These are phyloP conservation scores for Cosmopolites sordidus DNA, from an alignment of 2,888 invertebrate genomes.

Conservation along the genomic window DNA sequence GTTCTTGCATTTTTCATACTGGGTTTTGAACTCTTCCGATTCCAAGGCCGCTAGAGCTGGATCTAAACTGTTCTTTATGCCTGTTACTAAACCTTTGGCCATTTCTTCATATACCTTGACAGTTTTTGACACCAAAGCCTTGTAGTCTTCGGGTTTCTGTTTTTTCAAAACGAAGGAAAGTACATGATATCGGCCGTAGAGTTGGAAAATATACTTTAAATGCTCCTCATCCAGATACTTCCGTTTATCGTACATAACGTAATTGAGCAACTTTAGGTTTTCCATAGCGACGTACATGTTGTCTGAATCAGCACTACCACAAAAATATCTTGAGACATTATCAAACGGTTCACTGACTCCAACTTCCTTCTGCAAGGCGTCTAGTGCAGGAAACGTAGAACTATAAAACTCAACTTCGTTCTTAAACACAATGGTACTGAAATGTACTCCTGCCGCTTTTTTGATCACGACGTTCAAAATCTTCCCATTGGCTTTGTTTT, in stretches of 20 bases:
- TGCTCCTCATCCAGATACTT: slow-evolving; percentile 13
- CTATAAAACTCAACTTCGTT: slow-evolving; percentile 18
- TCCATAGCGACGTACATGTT: slow-evolving; percentile 14
- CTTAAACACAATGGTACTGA: background rate
- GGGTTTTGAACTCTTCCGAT: background rate
- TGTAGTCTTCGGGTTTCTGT: slow-evolving; percentile 1
- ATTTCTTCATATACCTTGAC: background rate
- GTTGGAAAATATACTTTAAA: slow-evolving; percentile 11
- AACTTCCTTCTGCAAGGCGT: background rate
- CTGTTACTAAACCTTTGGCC: background rate
- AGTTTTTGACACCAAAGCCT: background rate
- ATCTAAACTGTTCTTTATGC: background rate
- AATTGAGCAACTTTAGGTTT: slow-evolving; percentile 6
- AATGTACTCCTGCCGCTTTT: slow-evolving; percentile 4
- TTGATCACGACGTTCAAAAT: slow-evolving; percentile 11
- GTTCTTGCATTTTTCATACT: background rate
- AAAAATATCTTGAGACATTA: slow-evolving; percentile 1
- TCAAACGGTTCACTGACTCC: slow-evolving; percentile 8
- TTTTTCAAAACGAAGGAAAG: slow-evolving; percentile 14
- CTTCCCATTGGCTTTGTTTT: slow-evolving; percentile 9
- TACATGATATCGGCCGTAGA: slow-evolving; percentile 20
- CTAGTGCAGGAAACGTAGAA: slow-evolving; percentile 7
- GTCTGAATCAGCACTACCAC: background rate
- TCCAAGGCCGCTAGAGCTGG: background rate
- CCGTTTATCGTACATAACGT: slow-evolving; percentile 17